phyloP scores from a whole-genome alignment of 2,888 invertebrate species.

The Bombylius major region DNA sequence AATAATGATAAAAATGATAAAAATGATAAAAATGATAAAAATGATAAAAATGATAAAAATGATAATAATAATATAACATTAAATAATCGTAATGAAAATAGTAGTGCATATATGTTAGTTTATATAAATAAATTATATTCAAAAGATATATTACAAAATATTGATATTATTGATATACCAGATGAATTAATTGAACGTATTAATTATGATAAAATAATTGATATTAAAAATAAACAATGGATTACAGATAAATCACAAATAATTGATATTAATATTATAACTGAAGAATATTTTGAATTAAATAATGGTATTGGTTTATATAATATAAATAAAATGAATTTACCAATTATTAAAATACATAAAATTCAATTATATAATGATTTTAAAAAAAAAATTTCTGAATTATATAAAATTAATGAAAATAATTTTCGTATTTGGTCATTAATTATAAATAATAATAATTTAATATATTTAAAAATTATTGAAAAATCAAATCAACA shows the following conservation, averaged over 20 bases:
- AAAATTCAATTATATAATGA: slow-evolving; percentile 50
- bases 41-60: slow-evolving; percentile 69
- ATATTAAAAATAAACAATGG: slow-evolving; percentile 71
- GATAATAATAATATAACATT: slow-evolving; percentile 68
- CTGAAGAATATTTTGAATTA: slow-evolving; percentile 82
- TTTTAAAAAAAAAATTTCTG: slow-evolving; percentile 71
- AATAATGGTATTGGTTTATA: slow-evolving; percentile 95
- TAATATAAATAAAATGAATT: slow-evolving; percentile 78
- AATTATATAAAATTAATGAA: slow-evolving; percentile 77
- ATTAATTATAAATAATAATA: slow-evolving; percentile 33
- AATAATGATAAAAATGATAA: slow-evolving; percentile 43
- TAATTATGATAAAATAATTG: slow-evolving; percentile 88
- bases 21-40: slow-evolving; percentile 83
- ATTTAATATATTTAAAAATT: too few relatives aligned
- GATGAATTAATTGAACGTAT: slow-evolving; percentile 76
- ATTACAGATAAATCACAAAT: slow-evolving; percentile 84
- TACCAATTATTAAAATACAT: slow-evolving; percentile 35
- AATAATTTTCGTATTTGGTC: slow-evolving; percentile 90
- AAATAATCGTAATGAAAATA: slow-evolving; percentile 60
- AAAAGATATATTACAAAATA: slow-evolving; percentile 76
- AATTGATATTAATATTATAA: slow-evolving; percentile 59
- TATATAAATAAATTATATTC: slow-evolving; percentile 88
- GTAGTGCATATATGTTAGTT: slow-evolving; percentile 99
- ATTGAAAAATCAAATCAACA: too few relatives aligned
- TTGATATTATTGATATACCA: slow-evolving; percentile 88